Evolutionary conservation across 2,113 vertebrate species (phyloP).

Genomic region (Pimephales promelas): DNA sequence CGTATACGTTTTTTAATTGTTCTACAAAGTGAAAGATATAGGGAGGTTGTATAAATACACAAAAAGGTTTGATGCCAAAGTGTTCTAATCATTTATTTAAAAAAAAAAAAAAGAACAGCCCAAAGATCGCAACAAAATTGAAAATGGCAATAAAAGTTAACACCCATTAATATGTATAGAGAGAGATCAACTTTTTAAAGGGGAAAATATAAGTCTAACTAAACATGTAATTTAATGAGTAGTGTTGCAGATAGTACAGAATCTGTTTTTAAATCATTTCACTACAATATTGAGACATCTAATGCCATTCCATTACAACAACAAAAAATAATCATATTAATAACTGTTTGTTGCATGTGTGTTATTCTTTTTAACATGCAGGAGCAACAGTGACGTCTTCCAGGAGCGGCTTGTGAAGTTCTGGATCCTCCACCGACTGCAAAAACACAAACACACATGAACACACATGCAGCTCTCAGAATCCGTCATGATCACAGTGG

Average conservation of each 20-base stretch:
- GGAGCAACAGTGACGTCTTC: constrained; percentile 51
- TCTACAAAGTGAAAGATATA: not conserved
- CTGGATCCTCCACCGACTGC: constrained; percentile 46
- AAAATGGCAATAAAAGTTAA: not conserved
- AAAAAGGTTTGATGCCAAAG: not conserved
- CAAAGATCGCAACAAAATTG: not conserved
- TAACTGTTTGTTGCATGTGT: not conserved
- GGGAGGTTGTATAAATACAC: not conserved
- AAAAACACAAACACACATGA: constrained; percentile 16
- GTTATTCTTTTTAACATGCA: not conserved
- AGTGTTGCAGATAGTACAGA: not conserved
- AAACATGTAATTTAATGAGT: not conserved
- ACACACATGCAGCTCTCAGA: not conserved
- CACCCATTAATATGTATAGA: not conserved
- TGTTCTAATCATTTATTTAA: not conserved
- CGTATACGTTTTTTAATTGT: not conserved
- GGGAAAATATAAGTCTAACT: not conserved
- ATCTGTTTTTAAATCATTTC: not conserved
- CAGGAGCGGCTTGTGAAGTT: constrained; percentile 56
- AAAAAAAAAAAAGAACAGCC: not conserved
- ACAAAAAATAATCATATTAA: not conserved
- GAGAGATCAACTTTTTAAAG: not conserved
- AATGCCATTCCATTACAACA: not conserved
- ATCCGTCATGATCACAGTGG: not conserved
- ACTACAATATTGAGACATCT: not conserved